Evolutionary conservation across 2,113 vertebrate species (phyloP).

Genomic region (Nesogale talazaci): DNA sequence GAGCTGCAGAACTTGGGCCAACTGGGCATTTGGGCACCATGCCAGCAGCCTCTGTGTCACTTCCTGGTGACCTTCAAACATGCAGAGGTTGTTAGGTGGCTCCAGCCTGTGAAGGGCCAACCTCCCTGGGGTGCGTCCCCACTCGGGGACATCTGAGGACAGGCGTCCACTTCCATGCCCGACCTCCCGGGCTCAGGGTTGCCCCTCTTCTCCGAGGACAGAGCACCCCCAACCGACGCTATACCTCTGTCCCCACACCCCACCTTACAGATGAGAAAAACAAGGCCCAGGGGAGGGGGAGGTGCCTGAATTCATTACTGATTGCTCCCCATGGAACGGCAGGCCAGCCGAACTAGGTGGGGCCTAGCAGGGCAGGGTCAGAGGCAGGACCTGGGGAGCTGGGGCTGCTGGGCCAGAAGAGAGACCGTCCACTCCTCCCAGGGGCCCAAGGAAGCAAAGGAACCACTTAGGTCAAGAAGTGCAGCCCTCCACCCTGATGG

Average conservation of each 20-base stretch:
- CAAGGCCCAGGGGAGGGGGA: not conserved
- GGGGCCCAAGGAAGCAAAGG: not conserved
- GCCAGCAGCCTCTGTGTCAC: constrained; percentile 63
- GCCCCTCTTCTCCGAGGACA: not conserved
- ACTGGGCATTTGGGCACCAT: not conserved
- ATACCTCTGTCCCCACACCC: not conserved
- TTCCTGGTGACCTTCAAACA: constrained; percentile 66
- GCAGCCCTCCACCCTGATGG: not conserved
- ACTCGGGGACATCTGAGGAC: not conserved
- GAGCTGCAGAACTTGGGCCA: not conserved
- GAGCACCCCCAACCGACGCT: too few species aligned
- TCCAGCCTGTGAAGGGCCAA: not conserved
- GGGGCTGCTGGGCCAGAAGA: not conserved
- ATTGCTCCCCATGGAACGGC: not conserved
- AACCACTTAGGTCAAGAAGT: not conserved
- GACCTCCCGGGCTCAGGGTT: not conserved
- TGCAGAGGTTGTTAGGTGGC: constrained; percentile 64
- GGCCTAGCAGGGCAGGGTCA: not conserved
- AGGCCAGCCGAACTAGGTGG: not conserved
- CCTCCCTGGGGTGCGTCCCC: not conserved
- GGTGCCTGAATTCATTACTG: not conserved
- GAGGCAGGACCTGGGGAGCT: not conserved
- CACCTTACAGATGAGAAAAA: not conserved
- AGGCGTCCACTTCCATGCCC: not conserved
- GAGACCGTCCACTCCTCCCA: not conserved